phyloP scores from a whole-genome alignment of 2,113 vertebrate species.

The Steatornis caripensis region DNA sequence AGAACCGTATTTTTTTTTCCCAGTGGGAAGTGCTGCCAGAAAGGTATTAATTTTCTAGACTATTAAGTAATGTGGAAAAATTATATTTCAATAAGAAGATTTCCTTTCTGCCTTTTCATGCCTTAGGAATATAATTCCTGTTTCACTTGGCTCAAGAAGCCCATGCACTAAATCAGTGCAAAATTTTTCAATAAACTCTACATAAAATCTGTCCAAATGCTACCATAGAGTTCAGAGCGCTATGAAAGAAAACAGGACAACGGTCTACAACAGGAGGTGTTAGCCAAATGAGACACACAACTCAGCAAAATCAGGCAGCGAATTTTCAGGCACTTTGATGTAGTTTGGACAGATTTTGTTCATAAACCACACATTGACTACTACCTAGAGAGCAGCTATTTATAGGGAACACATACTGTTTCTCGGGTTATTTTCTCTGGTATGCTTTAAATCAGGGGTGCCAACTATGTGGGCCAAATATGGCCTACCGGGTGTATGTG shows the following conservation, averaged over 20 bases:
- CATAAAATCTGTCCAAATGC: neutral
- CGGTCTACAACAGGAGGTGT: neutral
- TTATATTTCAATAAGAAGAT: conserved; percentile 52
- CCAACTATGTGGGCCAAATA: too few species aligned
- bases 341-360: neutral
- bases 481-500: neutral
- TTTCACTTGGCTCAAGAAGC: conserved; percentile 43
- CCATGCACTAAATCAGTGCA: neutral
- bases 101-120: conserved; percentile 41
- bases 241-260: neutral
- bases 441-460: neutral
- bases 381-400: neutral
- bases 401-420: neutral
- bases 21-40: neutral
- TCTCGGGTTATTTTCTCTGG: neutral
- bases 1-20: neutral
- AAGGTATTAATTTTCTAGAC: conserved; percentile 48
- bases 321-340: neutral
- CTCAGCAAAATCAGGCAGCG: neutral
- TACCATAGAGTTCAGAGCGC: neutral
- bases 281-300: neutral
- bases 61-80: conserved; percentile 58
- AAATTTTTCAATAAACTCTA: neutral
- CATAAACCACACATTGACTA: neutral
- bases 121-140: conserved; percentile 27